Evolutionary conservation across 2,113 vertebrate species (phyloP).

Genomic region (Pygathrix nemaeus): DNA sequence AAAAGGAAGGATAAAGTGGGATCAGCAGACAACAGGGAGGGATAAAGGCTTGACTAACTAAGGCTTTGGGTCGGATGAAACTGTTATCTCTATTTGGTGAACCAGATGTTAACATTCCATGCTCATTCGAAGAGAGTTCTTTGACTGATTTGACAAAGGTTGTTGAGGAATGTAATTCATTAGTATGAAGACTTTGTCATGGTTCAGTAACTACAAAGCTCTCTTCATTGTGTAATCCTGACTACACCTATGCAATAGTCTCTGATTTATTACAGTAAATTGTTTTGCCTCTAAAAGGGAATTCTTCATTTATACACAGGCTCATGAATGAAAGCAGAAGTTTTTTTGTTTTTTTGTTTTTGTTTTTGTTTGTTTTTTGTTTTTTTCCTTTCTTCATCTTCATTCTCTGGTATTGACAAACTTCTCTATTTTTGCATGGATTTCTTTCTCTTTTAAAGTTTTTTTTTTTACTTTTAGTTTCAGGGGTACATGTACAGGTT

Average conservation of each 20-base stretch:
- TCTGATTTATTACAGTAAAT: slow-evolving; percentile 48
- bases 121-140: slow-evolving; percentile 43
- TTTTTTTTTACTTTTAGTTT: too few species aligned
- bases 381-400: not conserved
- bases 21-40: not conserved
- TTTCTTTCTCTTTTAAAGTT: not conserved
- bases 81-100: slow-evolving; percentile 64
- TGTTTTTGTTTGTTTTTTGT: not conserved
- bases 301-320: not conserved
- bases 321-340: not conserved
- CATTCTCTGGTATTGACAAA: not conserved
- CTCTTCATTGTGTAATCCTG: slow-evolving; percentile 32
- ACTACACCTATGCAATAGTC: not conserved
- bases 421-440: not conserved
- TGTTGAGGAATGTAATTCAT: slow-evolving; percentile 64
- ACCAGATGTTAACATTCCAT: slow-evolving; percentile 62
- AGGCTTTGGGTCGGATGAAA: slow-evolving; percentile 55
- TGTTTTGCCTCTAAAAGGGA: not conserved
- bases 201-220: slow-evolving; percentile 38
- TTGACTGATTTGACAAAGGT: slow-evolving; percentile 56
- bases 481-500: too few species aligned
- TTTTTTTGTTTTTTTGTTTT: not conserved
- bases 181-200: slow-evolving; percentile 51
- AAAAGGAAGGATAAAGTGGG: slow-evolving; percentile 58
- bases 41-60: slow-evolving; percentile 38